Percentiles rank a stretch among this genome's conserved stretches.
These are phyloP conservation scores for Anisognathus igniventris DNA, from an alignment of 2,797 vertebrate species.

Conservation along the genomic window DNA sequence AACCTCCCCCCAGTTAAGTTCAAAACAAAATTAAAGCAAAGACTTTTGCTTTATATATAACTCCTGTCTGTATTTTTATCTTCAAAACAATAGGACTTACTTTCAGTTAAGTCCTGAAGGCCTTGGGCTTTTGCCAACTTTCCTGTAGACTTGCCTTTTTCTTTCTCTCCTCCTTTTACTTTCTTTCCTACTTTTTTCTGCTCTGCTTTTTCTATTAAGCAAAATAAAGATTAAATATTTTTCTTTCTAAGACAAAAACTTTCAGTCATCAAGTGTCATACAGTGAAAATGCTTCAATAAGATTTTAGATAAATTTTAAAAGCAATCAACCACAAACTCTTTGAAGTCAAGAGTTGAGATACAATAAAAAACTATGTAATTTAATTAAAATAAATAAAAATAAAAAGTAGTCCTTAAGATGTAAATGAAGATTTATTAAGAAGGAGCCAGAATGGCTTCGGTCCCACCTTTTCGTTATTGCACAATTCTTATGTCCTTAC, in stretches of 20 bases:
- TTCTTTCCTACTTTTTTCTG: slow-evolving; percentile 71
- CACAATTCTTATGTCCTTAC: background rate
- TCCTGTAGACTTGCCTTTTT: slow-evolving; percentile 63
- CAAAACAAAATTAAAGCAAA: background rate
- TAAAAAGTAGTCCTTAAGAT: background rate
- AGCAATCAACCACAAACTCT: background rate
- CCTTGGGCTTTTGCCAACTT: slow-evolving; percentile 26
- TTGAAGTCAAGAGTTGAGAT: background rate
- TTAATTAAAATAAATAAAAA: background rate
- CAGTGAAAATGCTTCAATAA: background rate
- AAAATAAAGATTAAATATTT: slow-evolving; percentile 15
- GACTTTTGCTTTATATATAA: background rate
- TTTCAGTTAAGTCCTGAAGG: slow-evolving; percentile 50
- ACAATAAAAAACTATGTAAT: background rate
- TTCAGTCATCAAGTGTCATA: background rate
- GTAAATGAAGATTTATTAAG: background rate
- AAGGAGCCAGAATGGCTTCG: fast-evolving
- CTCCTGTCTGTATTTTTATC: background rate
- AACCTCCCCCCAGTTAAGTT: background rate
- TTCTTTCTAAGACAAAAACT: background rate
- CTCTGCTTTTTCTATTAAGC: slow-evolving; percentile 65
- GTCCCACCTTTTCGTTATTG: background rate
- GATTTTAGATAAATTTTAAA: background rate
- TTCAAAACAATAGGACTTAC: slow-evolving; percentile 56
- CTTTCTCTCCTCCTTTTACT: slow-evolving; percentile 72